phyloP scores from a whole-genome alignment of 2,888 invertebrate genomes.

The Meghimatium bilineatum region DNA sequence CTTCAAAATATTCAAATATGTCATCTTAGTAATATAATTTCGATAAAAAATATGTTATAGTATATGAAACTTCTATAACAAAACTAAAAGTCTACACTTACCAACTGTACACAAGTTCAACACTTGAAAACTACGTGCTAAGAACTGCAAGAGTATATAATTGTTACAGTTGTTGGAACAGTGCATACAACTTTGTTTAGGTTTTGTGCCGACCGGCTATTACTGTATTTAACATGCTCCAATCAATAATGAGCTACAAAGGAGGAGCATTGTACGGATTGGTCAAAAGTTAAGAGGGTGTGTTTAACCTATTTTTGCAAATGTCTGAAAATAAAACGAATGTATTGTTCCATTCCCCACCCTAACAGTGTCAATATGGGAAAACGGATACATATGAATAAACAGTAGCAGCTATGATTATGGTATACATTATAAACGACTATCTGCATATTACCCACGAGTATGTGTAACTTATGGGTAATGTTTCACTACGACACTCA shows the following conservation, averaged over 20 bases:
- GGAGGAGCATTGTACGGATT: neutral
- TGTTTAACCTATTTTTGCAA: neutral
- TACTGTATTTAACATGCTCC: neutral
- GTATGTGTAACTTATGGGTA: no score
- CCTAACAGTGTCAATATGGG: no score
- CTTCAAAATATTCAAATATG: no score
- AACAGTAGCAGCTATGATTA: no score
- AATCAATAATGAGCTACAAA: constrained; percentile 1
- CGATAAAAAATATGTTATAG: no score
- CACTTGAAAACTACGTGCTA: neutral
- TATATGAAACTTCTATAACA: no score
- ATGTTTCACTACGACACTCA: no score
- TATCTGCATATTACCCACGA: no score
- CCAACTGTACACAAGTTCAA: neutral
- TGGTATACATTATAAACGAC: no score
- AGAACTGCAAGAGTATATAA: neutral
- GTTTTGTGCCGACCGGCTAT: neutral
- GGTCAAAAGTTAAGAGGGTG: neutral
- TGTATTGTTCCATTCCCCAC: no score
- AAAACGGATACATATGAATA: no score
- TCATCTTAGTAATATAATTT: no score
- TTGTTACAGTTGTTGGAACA: neutral
- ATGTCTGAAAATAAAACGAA: neutral
- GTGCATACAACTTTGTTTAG: constrained; percentile 2
- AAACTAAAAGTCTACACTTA: neutral